phyloP scores from a whole-genome alignment of 2,113 vertebrate species.

The Oenanthe oenanthe region DNA sequence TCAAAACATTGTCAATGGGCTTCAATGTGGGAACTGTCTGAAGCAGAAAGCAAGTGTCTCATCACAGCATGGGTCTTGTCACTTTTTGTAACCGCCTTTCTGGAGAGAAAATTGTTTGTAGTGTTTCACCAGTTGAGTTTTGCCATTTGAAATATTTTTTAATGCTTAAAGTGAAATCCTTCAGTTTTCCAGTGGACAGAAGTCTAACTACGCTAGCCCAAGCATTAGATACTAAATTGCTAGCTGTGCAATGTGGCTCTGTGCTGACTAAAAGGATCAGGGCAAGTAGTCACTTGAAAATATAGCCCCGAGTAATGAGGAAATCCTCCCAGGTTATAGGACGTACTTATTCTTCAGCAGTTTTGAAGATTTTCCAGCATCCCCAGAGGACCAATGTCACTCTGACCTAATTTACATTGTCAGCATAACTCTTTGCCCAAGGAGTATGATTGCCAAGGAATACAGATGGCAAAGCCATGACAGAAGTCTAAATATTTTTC shows the following conservation, averaged over 20 bases:
- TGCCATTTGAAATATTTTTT: background rate
- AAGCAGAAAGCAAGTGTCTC: background rate
- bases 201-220: background rate
- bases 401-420: background rate
- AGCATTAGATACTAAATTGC: background rate
- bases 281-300: background rate
- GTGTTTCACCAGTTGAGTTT: background rate
- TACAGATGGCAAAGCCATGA: conserved; percentile 25
- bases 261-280: background rate
- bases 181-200: background rate
- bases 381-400: background rate
- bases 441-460: background rate
- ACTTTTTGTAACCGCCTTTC: background rate
- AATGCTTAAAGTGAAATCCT: background rate
- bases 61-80: background rate
- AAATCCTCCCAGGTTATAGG: background rate
- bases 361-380: background rate
- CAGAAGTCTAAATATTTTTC: conserved; percentile 56
- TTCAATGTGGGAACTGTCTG: background rate
- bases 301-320: accelerated
- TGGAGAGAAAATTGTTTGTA: background rate
- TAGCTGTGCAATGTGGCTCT: background rate
- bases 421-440: background rate
- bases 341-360: background rate
- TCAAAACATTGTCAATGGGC: background rate